Percentiles rank a stretch among this genome's conserved stretches.
phyloP scores from a whole-genome alignment of 2,113 vertebrate species.

The Hyperopisus bebe region DNA sequence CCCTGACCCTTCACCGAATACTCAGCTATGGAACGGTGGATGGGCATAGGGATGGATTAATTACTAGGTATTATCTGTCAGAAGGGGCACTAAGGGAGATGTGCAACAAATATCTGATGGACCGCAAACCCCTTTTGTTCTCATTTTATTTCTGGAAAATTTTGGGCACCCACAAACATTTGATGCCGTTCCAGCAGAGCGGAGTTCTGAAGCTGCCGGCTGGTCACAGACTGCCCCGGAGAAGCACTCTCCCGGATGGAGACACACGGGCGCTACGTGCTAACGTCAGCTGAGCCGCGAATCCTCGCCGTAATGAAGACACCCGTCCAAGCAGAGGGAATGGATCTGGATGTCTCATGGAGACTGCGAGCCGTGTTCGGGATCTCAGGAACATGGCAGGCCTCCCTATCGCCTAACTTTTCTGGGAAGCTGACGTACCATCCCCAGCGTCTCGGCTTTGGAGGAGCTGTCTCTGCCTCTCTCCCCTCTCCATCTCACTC shows the following conservation, averaged over 20 bases:
- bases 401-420: conserved; percentile 1
- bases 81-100: background rate
- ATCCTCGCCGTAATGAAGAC: background rate
- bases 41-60: background rate
- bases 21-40: background rate
- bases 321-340: background rate
- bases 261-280: background rate
- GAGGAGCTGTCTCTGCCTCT: conserved; percentile 35
- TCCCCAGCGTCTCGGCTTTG: conserved; percentile 35
- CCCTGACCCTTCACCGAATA: background rate
- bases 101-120: background rate
- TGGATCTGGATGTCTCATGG: background rate
- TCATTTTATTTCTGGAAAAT: background rate
- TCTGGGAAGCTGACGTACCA: conserved; percentile 36
- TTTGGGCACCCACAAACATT: background rate
- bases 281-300: background rate
- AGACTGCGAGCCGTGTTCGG: background rate
- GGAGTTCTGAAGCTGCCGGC: background rate
- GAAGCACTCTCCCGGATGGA: background rate
- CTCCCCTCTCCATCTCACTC: conserved; percentile 35
- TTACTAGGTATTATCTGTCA: background rate
- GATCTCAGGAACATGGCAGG: background rate
- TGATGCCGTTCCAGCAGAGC: background rate
- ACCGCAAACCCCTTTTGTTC: background rate
- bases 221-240: background rate